Conservation (phyloP, 2,888 invertebrate species). For the Dinocampus coccinellae region DNA sequence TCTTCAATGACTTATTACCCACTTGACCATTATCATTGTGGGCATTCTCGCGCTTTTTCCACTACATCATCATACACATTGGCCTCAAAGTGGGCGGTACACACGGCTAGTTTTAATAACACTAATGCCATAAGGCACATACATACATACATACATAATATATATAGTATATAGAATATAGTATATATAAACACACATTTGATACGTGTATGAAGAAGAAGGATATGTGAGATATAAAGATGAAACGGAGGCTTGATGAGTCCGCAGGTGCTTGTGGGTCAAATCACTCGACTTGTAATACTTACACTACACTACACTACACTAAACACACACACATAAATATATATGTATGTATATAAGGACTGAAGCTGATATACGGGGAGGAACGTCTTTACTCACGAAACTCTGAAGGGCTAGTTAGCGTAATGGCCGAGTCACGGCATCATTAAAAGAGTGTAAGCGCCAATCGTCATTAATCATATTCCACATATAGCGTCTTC, state of each 20-base stretch:
- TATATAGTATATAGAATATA: not conserved
- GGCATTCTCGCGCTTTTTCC: not conserved
- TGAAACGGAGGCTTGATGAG: slow-evolving; percentile 35
- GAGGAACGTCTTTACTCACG: slow-evolving; percentile 37
- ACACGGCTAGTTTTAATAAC: slow-evolving; percentile 31
- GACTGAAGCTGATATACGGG: not conserved
- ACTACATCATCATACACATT: not conserved
- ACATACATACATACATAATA: not conserved
- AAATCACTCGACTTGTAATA: slow-evolving; percentile 34
- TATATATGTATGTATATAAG: too few species aligned
- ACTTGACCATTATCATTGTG: not conserved
- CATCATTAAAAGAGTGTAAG: slow-evolving; percentile 62
- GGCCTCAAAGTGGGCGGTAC: slow-evolving; percentile 2
- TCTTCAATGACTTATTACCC: slow-evolving; percentile 21
- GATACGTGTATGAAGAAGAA: slow-evolving; percentile 4
- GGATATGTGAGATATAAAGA: slow-evolving; percentile 16
- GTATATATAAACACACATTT: slow-evolving; percentile 7
- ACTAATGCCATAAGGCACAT: slow-evolving; percentile 15
- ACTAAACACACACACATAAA: too few species aligned
- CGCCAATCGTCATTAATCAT: slow-evolving; percentile 67
- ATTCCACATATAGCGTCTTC: slow-evolving; percentile 39
- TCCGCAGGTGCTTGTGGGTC: slow-evolving; percentile 33
- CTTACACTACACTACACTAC: too few species aligned
- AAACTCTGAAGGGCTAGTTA: slow-evolving; percentile 61
- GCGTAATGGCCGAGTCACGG: slow-evolving; percentile 67